Conservation (phyloP, 2,113 vertebrate genomes). For the Cygnus atratus region DNA sequence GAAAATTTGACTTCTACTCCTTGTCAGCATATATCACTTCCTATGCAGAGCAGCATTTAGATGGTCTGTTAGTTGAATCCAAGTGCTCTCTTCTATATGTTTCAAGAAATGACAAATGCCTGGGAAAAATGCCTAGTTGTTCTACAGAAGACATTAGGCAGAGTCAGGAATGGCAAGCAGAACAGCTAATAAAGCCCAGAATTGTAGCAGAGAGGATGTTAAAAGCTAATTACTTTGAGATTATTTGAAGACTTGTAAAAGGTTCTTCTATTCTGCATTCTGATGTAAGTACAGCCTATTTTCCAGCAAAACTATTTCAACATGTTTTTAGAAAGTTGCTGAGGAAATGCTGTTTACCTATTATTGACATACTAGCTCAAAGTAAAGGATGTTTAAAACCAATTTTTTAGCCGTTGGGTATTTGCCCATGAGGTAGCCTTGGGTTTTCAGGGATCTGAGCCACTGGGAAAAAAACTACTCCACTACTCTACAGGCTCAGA, state of each 20-base stretch:
- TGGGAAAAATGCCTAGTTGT: slow-evolving; percentile 45
- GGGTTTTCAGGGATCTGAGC: background rate
- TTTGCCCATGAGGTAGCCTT: background rate
- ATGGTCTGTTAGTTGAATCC: slow-evolving; percentile 34
- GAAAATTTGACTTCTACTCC: slow-evolving; percentile 58
- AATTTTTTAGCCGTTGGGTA: background rate
- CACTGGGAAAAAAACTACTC: background rate
- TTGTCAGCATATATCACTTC: slow-evolving; percentile 55
- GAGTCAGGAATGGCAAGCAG: slow-evolving; percentile 8
- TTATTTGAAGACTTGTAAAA: slow-evolving; percentile 48
- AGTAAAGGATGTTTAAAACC: background rate
- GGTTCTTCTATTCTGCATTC: slow-evolving; percentile 26
- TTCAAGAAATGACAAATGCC: slow-evolving; percentile 56
- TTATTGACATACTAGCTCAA: background rate
- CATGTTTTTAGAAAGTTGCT: background rate
- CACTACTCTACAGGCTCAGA: background rate
- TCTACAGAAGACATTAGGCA: slow-evolving; percentile 36
- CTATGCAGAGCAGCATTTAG: slow-evolving; percentile 56
- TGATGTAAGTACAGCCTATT: slow-evolving; percentile 2
- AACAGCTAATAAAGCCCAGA: slow-evolving; percentile 41
- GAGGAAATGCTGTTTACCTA: background rate
- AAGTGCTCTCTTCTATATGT: slow-evolving; percentile 35
- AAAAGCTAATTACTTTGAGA: slow-evolving; percentile 52
- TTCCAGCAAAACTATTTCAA: slow-evolving; percentile 7
- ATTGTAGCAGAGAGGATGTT: slow-evolving; percentile 38